phyloP scores from a whole-genome alignment of 2,888 invertebrate genomes.

The Augochlorella aurata region DNA sequence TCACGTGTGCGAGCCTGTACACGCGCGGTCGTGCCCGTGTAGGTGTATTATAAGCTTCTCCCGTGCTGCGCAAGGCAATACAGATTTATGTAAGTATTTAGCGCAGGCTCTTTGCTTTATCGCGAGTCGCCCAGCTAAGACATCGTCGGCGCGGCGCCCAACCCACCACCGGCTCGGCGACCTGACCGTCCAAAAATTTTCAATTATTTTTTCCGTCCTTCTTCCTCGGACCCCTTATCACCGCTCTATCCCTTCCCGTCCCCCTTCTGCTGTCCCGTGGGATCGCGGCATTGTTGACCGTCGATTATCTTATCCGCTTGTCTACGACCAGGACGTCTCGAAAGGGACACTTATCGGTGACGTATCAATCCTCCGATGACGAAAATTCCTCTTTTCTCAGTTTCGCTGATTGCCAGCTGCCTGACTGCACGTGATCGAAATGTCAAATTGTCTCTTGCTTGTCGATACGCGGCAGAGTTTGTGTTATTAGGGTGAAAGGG shows the following conservation, averaged over 20 bases:
- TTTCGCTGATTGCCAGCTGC: no score
- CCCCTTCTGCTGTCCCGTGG: slow-evolving; percentile 33
- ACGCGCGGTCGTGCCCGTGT: slow-evolving; percentile 54
- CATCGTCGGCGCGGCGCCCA: slow-evolving; percentile 60
- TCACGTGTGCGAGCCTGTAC: slow-evolving; percentile 42
- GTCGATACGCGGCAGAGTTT: no score
- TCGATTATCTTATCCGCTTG: slow-evolving; percentile 55
- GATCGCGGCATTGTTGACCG: slow-evolving; percentile 48
- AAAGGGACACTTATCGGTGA: background rate
- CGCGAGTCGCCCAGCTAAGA: slow-evolving; percentile 80
- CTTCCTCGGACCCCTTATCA: slow-evolving; percentile 15
- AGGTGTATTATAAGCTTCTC: slow-evolving; percentile 76
- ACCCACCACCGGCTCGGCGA: slow-evolving; percentile 13
- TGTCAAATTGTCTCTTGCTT: no score
- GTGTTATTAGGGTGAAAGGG: no score
- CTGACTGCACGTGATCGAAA: no score
- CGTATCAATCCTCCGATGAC: slow-evolving; percentile 3
- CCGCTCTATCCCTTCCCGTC: slow-evolving; percentile 3
- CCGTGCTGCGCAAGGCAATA: slow-evolving; percentile 80
- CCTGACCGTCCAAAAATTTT: slow-evolving; percentile 71
- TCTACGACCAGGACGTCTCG: slow-evolving; percentile 17
- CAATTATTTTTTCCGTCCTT: slow-evolving; percentile 68
- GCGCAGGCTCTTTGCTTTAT: slow-evolving; percentile 81
- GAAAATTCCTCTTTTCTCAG: background rate
- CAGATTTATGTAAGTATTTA: slow-evolving; percentile 83